Percentiles rank a stretch among this genome's conserved stretches.
phyloP scores from a whole-genome alignment of 2,113 vertebrate species.

The Ammospiza nelsoni region DNA sequence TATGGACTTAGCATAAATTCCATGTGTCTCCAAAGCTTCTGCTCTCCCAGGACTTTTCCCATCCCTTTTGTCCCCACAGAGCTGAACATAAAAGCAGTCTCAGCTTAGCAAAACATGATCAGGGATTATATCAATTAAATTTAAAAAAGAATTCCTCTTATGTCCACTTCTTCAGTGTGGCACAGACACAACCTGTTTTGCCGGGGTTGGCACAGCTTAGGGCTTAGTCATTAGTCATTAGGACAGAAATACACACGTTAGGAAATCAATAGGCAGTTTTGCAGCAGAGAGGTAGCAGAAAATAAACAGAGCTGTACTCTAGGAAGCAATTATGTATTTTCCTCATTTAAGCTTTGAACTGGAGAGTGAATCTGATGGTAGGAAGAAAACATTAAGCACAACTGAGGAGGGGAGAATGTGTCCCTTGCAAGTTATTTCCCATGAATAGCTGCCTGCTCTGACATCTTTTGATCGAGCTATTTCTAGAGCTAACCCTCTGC shows the following conservation, averaged over 20 bases:
- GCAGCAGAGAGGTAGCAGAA: conserved; percentile 15
- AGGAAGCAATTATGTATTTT: background rate
- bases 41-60: background rate
- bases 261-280: conserved; percentile 35
- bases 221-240: background rate
- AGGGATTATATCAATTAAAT: background rate
- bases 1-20: background rate
- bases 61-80: background rate
- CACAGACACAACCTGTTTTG: background rate
- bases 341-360: conserved; percentile 17
- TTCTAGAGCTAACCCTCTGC: conserved; percentile 20
- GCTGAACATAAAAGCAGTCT: background rate
- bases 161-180: background rate
- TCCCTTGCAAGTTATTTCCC: conserved; percentile 11
- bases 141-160: background rate
- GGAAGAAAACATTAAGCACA: background rate
- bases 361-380: background rate
- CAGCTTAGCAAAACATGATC: background rate
- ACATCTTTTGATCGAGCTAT: conserved; percentile 49
- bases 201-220: background rate
- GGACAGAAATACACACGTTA: background rate
- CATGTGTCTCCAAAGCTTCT: background rate
- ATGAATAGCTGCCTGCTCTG: background rate
- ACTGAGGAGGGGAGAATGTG: background rate
- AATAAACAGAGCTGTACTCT: background rate